phyloP scores from a whole-genome alignment of 1,140 invertebrate species.

The Euschistus heros region DNA sequence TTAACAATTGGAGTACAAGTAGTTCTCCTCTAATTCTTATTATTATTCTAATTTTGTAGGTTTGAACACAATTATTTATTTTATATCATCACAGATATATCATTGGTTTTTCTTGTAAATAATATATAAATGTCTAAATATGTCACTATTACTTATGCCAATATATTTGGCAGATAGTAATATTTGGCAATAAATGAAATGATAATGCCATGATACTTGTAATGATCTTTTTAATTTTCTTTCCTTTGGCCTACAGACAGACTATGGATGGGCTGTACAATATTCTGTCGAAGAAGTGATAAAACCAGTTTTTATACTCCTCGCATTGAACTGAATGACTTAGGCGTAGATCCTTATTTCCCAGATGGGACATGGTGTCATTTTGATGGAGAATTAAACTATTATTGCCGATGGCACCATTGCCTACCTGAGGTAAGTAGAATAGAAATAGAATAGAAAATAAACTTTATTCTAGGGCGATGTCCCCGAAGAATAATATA shows the following conservation, averaged over 20 bases:
- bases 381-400: constrained; percentile 46
- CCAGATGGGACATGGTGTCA: constrained; percentile 75
- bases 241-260: constrained; percentile 38
- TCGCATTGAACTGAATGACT: constrained; percentile 56
- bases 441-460: not conserved
- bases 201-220: not conserved
- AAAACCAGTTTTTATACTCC: constrained; percentile 54
- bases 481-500: no score
- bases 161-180: no score
- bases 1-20: no score
- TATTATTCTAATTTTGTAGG: no score
- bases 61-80: no score
- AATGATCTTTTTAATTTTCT: not conserved
- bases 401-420: constrained; percentile 60
- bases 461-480: no score
- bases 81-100: no score
- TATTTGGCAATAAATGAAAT: no score
- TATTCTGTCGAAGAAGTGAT: constrained; percentile 56
- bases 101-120: no score
- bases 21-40: no score
- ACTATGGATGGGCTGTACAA: constrained; percentile 63
- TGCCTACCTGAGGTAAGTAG: constrained; percentile 51
- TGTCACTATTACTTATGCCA: no score
- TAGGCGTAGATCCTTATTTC: constrained; percentile 60
- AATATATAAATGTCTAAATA: no score